A percentile compares a stretch with the other conserved stretches of the same genome.
Conservation (phyloP, 2,888 invertebrate species). For the Lumbricus terrestris region DNA sequence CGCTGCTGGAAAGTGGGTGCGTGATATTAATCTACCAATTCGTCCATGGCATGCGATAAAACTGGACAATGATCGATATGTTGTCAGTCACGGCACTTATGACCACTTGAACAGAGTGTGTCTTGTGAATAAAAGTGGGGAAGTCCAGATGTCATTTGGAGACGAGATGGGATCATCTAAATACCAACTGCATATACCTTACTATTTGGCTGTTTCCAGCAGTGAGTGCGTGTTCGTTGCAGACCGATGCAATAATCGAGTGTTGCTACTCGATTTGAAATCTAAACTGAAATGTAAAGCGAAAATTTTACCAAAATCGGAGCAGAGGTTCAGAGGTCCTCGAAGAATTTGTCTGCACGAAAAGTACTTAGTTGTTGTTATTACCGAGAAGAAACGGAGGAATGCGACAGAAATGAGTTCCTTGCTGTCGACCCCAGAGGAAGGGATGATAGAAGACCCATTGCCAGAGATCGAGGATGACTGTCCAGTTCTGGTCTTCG, state of each 20-base stretch:
- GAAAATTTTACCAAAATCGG: neutral
- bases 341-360: neutral
- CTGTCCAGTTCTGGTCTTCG: too few relatives aligned
- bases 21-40: neutral
- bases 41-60: neutral
- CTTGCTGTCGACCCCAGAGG: too few relatives aligned
- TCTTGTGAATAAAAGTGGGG: neutral
- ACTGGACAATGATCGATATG: neutral
- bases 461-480: too few relatives aligned
- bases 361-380: neutral
- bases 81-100: neutral
- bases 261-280: slow-evolving; percentile 3
- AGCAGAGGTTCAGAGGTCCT: neutral
- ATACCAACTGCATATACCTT: neutral
- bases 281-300: neutral
- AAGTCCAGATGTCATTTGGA: neutral
- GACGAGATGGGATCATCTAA: neutral
- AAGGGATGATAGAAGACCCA: too few relatives aligned
- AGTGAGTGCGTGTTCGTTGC: neutral
- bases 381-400: too few relatives aligned
- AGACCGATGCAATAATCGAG: neutral
- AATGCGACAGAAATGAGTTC: too few relatives aligned
- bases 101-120: neutral
- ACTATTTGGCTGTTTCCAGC: neutral
- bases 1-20: neutral